phyloP scores from a whole-genome alignment of 2,888 invertebrate species.

The Nomada ferruginata region DNA sequence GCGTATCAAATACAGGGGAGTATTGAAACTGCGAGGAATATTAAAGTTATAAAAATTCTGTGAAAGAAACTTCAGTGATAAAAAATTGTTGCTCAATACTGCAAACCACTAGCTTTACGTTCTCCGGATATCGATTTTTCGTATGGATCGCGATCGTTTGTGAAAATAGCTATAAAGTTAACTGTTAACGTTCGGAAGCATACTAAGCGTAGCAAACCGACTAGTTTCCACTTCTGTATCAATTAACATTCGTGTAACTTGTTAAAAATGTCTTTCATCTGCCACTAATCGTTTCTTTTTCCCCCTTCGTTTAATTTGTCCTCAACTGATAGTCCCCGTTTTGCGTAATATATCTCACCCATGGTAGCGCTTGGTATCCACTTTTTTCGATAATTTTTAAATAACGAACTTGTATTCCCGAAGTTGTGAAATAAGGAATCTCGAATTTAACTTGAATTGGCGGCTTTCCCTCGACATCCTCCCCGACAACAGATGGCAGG shows the following conservation, averaged over 20 bases:
- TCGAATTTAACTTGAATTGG: slow-evolving; percentile 99
- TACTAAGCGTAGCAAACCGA: slow-evolving; percentile 53
- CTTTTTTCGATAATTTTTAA: slow-evolving; percentile 99
- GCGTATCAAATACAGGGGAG: slow-evolving; percentile 26
- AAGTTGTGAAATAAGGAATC: slow-evolving; percentile 99
- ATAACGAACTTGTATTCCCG: slow-evolving; percentile 98
- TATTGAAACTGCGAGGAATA: slow-evolving; percentile 25
- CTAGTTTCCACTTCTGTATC: slow-evolving; percentile 42
- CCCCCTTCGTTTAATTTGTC: slow-evolving; percentile 88
- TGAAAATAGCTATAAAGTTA: slow-evolving; percentile 11
- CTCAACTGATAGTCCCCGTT: slow-evolving; percentile 99
- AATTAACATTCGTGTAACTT: neutral
- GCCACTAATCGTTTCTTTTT: neutral
- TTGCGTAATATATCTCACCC: slow-evolving; percentile 99
- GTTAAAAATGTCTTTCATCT: slow-evolving; percentile 3
- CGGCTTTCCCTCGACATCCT: slow-evolving; percentile 97
- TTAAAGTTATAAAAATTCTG: slow-evolving; percentile 11
- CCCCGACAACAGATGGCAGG: slow-evolving; percentile 96
- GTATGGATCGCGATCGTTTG: slow-evolving; percentile 15
- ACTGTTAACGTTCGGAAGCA: slow-evolving; percentile 29
- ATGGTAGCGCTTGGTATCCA: slow-evolving; percentile 98
- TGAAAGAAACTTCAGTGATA: slow-evolving; percentile 17
- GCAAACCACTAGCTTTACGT: slow-evolving; percentile 20
- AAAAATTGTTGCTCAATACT: slow-evolving; percentile 18
- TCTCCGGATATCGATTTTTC: slow-evolving; percentile 19